Evolutionary conservation across 2,888 invertebrate genomes (phyloP).

Genomic region (Sarcophaga rosellei): DNA sequence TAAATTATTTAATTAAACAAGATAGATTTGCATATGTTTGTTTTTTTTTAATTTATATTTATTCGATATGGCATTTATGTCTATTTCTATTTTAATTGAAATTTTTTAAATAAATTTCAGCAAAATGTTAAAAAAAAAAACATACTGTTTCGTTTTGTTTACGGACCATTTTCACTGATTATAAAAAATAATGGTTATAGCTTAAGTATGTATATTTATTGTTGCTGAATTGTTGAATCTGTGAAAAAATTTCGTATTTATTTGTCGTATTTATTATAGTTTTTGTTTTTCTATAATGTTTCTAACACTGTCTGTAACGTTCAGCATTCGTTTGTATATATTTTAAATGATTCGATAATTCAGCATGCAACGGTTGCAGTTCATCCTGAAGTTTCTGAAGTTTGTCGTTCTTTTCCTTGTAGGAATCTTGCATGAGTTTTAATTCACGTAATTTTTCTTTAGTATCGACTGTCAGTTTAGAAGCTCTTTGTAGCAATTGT

Average conservation of each 20-base stretch:
- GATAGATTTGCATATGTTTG: slow-evolving; percentile 8
- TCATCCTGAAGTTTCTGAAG: slow-evolving; percentile 84
- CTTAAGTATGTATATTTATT: background rate
- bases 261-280: background rate
- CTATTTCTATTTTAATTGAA: background rate
- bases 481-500: slow-evolving; percentile 89
- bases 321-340: slow-evolving; percentile 85
- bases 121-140: slow-evolving; percentile 22
- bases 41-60: slow-evolving; percentile 36
- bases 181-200: background rate
- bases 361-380: slow-evolving; percentile 84
- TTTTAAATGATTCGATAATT: slow-evolving; percentile 85
- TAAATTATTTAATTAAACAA: slow-evolving; percentile 49
- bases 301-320: slow-evolving; percentile 84
- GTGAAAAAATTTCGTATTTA: background rate
- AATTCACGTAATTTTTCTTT: slow-evolving; percentile 88
- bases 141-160: slow-evolving; percentile 34
- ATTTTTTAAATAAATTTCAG: background rate
- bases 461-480: slow-evolving; percentile 90
- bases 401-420: slow-evolving; percentile 84
- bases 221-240: background rate
- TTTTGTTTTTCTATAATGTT: slow-evolving; percentile 66
- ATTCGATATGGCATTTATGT: slow-evolving; percentile 62
- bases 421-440: slow-evolving; percentile 83
- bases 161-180: slow-evolving; percentile 24